Percentiles rank a stretch among this genome's conserved stretches.
Conservation (phyloP, 2,888 invertebrate genomes). For the Caenorhabditis imperialis region DNA sequence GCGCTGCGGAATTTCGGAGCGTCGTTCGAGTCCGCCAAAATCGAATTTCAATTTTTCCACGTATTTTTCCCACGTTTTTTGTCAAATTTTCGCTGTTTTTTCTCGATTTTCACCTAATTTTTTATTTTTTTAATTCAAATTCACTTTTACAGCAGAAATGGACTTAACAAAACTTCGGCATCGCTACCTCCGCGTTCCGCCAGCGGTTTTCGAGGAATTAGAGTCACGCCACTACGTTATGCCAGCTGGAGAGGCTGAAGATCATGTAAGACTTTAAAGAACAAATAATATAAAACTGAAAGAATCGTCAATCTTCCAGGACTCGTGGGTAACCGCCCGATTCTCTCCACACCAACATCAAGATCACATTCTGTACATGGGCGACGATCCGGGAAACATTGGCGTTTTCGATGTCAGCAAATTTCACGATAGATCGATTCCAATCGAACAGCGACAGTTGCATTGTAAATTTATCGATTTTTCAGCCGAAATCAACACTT, state of each 20-base stretch:
- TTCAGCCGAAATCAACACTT: too few relatives aligned
- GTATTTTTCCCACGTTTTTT: background rate
- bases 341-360: conserved; percentile 36
- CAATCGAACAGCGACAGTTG: conserved; percentile 22
- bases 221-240: conserved; percentile 48
- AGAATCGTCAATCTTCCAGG: conserved; percentile 43
- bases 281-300: background rate
- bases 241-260: conserved; percentile 31
- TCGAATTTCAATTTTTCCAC: conserved; percentile 17
- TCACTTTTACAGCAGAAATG: conserved; percentile 11
- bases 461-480: too few relatives aligned
- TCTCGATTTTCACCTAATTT: background rate
- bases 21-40: conserved; percentile 38
- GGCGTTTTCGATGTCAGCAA: conserved; percentile 46
- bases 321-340: conserved; percentile 53
- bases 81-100: background rate
- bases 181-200: conserved; percentile 25
- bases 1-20: conserved; percentile 21
- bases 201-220: conserved; percentile 23
- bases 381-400: conserved; percentile 54
- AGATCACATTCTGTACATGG: conserved; percentile 48
- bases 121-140: background rate
- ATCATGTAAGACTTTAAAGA: conserved; percentile 20
- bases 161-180: conserved; percentile 18
- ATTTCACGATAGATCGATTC: conserved; percentile 30